Base-by-base conservation (phyloP, 2,113 vertebrate species). In the Seriola rivoliana region DNA sequence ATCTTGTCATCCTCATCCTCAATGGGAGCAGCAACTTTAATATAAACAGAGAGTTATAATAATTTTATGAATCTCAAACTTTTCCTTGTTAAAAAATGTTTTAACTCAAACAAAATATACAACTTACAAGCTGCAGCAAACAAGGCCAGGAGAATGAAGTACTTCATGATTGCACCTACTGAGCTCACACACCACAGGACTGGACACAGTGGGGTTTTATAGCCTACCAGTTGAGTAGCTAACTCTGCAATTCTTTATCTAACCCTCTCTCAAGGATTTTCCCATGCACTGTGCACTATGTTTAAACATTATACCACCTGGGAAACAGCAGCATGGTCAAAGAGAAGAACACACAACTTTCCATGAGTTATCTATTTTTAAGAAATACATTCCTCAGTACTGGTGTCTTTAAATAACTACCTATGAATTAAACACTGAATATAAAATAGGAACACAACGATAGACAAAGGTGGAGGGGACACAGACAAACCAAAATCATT, bases 1-100 rank as follows among this genome's bases (percentile, higher is more conserved):
- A 97, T 97, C 93, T 97, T 96, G 90, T 97, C 95, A 4, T 94
- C 95, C 4, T 95, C 88, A 58, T 96, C 96, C 0, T 96, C 82
- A 36, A 95, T 59, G 75, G 94, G 94, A 50, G 48, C 48, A 50
- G 48, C 48, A 50, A 50, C 48, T 19, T 50, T 7, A 8, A 50
- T 32, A 32, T 17, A 58, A n/a, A 44, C 6, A 54, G 7, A 64
- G 21, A 42, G 34, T 62, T 19, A n/a, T n/a, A 13, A 36, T 34
- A 23, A 36, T 19, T 32, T 21, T 32, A 63, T 11, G 34, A 34
- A 19, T 3, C 34, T 36, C 58, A 60, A 4, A 60, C 25, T 34
- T 9, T 10, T 32, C 8, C 29, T 36, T 36, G 14, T 12, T 42
- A 25, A 17, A 6, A 23, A 14, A 17, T 9, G 17, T 5, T 29